Conservation (phyloP, 1,140 invertebrate species). For the Dufourea novaeangliae region DNA sequence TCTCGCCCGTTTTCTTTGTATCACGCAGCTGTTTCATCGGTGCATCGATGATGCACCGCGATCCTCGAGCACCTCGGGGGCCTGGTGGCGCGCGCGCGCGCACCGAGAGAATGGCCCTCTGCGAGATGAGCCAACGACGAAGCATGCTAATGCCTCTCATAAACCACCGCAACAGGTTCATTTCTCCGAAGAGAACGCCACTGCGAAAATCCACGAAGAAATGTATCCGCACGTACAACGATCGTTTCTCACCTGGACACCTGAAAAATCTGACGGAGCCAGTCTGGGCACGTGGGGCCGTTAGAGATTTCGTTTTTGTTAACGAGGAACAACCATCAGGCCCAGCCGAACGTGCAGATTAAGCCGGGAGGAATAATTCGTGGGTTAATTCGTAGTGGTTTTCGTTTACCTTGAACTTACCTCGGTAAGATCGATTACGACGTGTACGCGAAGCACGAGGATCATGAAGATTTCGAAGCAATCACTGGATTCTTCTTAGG, state of each 20-base stretch:
- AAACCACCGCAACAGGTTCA: conserved; percentile 78
- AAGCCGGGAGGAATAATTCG: not conserved
- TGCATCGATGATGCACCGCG: conserved; percentile 46
- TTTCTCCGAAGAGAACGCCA: conserved; percentile 67
- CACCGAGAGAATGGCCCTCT: conserved; percentile 27
- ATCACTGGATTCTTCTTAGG: no score
- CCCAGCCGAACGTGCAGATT: not conserved
- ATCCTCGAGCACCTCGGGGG: conserved; percentile 23
- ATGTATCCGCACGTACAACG: conserved; percentile 66
- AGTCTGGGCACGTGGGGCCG: conserved; percentile 46
- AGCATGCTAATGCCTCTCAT: conserved; percentile 78
- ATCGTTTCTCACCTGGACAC: conserved; percentile 72
- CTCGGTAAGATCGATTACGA: no score
- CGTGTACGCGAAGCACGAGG: not conserved
- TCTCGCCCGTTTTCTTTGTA: conserved; percentile 35
- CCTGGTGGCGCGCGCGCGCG: conserved; percentile 36
- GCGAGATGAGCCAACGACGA: conserved; percentile 63
- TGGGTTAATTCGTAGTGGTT: not conserved
- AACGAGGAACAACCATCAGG: conserved; percentile 55
- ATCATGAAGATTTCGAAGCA: not conserved
- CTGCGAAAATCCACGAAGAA: conserved; percentile 72
- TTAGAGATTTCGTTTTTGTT: conserved; percentile 49
- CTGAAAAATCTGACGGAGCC: conserved; percentile 67
- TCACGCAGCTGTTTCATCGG: conserved; percentile 47
- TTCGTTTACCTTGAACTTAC: not conserved